These are phyloP conservation scores for Paracentrotus lividus DNA, from an alignment of 53 echinoderm and acorn worm genomes.

Conservation along the genomic window DNA sequence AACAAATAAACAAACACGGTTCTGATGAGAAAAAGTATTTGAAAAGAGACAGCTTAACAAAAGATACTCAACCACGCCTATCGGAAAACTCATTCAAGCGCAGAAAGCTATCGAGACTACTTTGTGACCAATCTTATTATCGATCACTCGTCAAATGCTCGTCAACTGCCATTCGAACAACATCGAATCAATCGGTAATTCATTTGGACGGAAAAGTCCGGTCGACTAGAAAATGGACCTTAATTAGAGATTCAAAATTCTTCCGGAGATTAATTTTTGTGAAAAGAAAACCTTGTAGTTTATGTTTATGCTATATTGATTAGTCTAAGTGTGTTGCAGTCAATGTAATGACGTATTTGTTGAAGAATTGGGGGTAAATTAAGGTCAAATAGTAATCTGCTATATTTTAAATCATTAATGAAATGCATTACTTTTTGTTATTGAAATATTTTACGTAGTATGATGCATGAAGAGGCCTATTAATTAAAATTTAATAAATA, in stretches of 20 bases:
- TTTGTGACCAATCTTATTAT: neutral
- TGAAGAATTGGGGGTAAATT: neutral
- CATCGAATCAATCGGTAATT: slow-evolving; percentile 2
- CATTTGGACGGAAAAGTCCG: neutral
- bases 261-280: slow-evolving; percentile 7
- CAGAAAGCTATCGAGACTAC: neutral
- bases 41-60: slow-evolving; percentile 7
- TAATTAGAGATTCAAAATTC: neutral
- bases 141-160: neutral
- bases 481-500: no score
- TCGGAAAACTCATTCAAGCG: neutral
- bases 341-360: slow-evolving; percentile 4
- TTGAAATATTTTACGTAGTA: no score
- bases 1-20: neutral
- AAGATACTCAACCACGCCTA: neutral
- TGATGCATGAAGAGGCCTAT: no score
- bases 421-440: no score
- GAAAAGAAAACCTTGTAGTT: slow-evolving; percentile 6
- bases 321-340: neutral
- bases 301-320: neutral
- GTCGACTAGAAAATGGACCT: neutral
- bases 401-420: no score
- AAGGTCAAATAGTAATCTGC: neutral
- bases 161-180: neutral
- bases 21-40: neutral